Percentiles rank a stretch among this genome's conserved stretches.
phyloP scores from a whole-genome alignment of 2,113 vertebrate genomes.

The Zingel zingel region DNA sequence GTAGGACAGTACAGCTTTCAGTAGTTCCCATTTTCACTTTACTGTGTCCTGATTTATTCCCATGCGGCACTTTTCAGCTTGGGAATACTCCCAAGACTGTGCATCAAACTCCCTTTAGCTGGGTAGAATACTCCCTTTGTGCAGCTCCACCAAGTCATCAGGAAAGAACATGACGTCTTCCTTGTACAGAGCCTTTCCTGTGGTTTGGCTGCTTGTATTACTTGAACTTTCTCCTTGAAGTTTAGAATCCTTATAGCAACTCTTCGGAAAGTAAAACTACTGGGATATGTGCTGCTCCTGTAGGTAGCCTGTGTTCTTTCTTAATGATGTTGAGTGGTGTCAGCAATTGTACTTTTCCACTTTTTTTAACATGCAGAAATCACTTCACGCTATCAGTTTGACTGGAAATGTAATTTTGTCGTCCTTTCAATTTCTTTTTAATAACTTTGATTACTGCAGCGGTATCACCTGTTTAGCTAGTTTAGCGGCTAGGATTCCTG shows the following conservation, averaged over 20 bases:
- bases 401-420: no score
- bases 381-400: no score
- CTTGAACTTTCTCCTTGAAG: not conserved
- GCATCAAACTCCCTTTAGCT: slow-evolving; percentile 8
- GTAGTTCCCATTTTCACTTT: not conserved
- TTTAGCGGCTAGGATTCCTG: not conserved
- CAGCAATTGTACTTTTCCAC: not conserved
- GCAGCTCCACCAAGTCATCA: slow-evolving; percentile 13
- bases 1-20: not conserved
- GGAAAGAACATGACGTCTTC: not conserved
- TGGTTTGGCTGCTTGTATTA: not conserved
- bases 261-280: not conserved
- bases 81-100: slow-evolving; percentile 10
- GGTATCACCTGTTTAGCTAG: not conserved
- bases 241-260: not conserved
- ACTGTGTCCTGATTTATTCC: slow-evolving; percentile 2
- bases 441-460: not conserved
- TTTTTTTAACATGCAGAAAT: not conserved
- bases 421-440: not conserved
- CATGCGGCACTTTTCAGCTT: slow-evolving; percentile 1
- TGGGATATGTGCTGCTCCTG: not conserved
- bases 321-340: not conserved
- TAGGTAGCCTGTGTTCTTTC: not conserved
- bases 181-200: not conserved
- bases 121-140: slow-evolving; percentile 4